Base-by-base conservation (phyloP, 1,140 invertebrate species). In the Drosophila ohnishii region DNA sequence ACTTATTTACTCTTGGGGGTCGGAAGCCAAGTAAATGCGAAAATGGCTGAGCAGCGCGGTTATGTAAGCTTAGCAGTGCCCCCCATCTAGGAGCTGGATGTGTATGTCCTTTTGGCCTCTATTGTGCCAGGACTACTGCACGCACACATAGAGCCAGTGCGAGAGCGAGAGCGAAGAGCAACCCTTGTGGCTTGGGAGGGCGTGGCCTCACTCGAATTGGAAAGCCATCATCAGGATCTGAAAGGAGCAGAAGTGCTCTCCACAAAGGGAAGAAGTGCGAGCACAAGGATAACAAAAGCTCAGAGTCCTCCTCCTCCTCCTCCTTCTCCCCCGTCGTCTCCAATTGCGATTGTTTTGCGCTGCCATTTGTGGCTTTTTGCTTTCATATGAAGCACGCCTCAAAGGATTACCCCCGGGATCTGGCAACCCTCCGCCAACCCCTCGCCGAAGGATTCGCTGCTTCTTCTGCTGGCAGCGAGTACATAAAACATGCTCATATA, bases 401-500 rank as follows among this genome's bases (percentile, higher is more conserved):
- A 89, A 88, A 89, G 85, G 85, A 89, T 89, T 90, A 89, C 74
- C 70, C 71, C 71, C 58, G 59, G 47, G 9, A 30, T 50, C 48
- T 13, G 55, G 3, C 22, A 47, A 28, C 66, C 53, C 66, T 58
- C 47, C 14, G 14, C 63, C 28, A 45, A 35, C 42, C 48, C 75
- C 61, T 30, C 28, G 39, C 42, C 57, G 30, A 39, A 59, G 74
- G 59, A 55, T 35, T 35, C 50, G 30, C 59, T 42, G 56, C 66
- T 51, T 59, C 44, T 64, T 66, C 57, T 64, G 61, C 58, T 57
- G 66, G 58, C 56, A 76, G 73, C 77, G 63, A 91, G 90, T 91
- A 91, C 83, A 91, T 91, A 90, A 91, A 91, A 90, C 90, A 91
- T 91, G 90, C 90, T 91, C 90, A 90, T 91, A 91, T 87, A 91